These are phyloP conservation scores for Drosophila colorata DNA, from an alignment of 2,888 invertebrate genomes.

Conservation along the genomic window DNA sequence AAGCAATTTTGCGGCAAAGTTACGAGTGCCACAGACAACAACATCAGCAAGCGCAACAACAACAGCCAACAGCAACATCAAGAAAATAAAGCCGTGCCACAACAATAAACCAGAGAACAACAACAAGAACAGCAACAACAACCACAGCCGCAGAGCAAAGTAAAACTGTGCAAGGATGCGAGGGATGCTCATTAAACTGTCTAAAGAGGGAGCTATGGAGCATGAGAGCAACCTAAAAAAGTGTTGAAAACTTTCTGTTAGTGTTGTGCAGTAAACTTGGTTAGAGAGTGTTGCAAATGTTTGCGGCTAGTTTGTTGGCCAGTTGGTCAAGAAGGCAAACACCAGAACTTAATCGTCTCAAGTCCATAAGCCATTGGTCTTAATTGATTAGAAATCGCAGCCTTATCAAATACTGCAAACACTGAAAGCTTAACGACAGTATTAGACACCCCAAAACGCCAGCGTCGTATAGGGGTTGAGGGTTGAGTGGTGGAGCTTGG, in stretches of 20 bases:
- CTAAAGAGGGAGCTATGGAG: not conserved
- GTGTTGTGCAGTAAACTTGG: slow-evolving; percentile 40
- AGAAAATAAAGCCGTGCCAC: slow-evolving; percentile 59
- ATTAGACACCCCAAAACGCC: slow-evolving; percentile 9
- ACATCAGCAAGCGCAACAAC: slow-evolving; percentile 21
- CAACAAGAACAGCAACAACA: slow-evolving; percentile 15
- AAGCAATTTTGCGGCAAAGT: slow-evolving; percentile 83
- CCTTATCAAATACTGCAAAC: slow-evolving; percentile 19
- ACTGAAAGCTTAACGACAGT: slow-evolving; percentile 4
- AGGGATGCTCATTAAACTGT: slow-evolving; percentile 53
- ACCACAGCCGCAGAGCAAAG: slow-evolving; percentile 30
- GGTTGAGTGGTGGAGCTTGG: slow-evolving; percentile 9
- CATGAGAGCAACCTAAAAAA: slow-evolving; percentile 21
- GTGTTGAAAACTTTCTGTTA: slow-evolving; percentile 34
- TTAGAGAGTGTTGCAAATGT: slow-evolving; percentile 42
- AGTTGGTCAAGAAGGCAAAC: slow-evolving; percentile 28
- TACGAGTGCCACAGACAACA: slow-evolving; percentile 75
- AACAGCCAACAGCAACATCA: slow-evolving; percentile 19
- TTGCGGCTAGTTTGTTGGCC: slow-evolving; percentile 40
- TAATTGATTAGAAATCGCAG: slow-evolving; percentile 42
- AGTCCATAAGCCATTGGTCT: slow-evolving; percentile 27
- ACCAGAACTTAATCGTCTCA: slow-evolving; percentile 12
- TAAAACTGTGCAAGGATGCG: slow-evolving; percentile 37
- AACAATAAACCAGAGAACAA: slow-evolving; percentile 56
- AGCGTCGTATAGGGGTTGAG: not conserved